Conservation (phyloP, 2,888 invertebrate genomes). For the Parochlus steinenii region DNA sequence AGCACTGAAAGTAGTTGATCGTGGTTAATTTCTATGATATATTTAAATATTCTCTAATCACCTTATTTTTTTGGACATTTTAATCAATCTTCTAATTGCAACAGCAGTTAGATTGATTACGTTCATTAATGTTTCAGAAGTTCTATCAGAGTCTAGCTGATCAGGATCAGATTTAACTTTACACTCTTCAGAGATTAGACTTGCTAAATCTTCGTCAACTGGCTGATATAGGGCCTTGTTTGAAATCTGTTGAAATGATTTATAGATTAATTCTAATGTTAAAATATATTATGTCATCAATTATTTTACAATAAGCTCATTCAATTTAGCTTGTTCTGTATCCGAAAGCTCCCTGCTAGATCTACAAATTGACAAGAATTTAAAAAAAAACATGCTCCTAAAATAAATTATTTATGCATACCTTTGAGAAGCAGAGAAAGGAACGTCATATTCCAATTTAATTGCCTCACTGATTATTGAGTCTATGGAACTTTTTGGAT, state of each 20-base stretch:
- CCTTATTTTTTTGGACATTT: constrained; percentile 75
- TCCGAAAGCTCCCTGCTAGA: too few relatives aligned
- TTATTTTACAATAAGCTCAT: too few relatives aligned
- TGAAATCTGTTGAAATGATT: constrained; percentile 47
- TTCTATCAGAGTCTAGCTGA: constrained; percentile 29
- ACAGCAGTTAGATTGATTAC: constrained; percentile 84
- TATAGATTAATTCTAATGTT: too few relatives aligned
- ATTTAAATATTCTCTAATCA: too few relatives aligned
- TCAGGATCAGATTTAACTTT: too few relatives aligned
- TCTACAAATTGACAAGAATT: too few relatives aligned
- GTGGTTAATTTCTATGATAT: too few relatives aligned
- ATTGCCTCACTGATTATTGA: constrained; percentile 74
- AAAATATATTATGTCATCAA: too few relatives aligned
- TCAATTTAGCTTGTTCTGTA: too few relatives aligned
- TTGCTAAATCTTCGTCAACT: constrained; percentile 63
- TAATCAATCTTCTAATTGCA: constrained; percentile 72
- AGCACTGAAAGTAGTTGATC: too few relatives aligned
- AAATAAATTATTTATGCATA: too few relatives aligned
- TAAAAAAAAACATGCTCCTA: too few relatives aligned
- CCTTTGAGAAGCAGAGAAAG: constrained; percentile 1
- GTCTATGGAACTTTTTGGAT: constrained; percentile 47
- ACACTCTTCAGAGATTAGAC: constrained; percentile 47
- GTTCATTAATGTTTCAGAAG: constrained; percentile 44
- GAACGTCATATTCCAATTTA: constrained; percentile 59
- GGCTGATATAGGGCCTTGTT: constrained; percentile 73